Evolutionary conservation across 2,797 vertebrate species (phyloP).

Genomic region (Cichlasoma orientale): DNA sequence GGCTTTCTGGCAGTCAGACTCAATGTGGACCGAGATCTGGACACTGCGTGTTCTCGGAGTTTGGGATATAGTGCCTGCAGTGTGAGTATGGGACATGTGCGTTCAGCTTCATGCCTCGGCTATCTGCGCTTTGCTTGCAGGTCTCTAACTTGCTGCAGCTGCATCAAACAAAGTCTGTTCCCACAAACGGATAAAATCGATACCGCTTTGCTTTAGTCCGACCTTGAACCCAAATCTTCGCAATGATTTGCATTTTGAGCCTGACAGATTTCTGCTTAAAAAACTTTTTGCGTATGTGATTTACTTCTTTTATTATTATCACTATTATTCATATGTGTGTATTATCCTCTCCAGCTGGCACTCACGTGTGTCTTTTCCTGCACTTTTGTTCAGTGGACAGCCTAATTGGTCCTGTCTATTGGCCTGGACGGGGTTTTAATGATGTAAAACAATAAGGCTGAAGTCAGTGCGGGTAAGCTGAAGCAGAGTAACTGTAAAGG

Average conservation of each 20-base stretch:
- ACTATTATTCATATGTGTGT: neutral
- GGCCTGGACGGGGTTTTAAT: constrained; percentile 32
- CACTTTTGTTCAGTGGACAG: neutral
- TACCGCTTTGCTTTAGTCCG: constrained; percentile 59
- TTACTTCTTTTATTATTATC: neutral
- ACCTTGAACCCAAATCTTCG: constrained; percentile 55
- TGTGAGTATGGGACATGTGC: constrained; percentile 69
- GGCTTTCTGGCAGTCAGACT: constrained; percentile 23
- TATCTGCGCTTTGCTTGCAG: constrained; percentile 61
- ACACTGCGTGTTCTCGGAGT: constrained; percentile 8
- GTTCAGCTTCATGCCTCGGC: constrained; percentile 20
- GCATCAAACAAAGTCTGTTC: constrained; percentile 71
- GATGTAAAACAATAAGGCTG: constrained; percentile 68
- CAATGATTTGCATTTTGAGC: constrained; percentile 62
- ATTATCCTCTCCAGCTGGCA: neutral
- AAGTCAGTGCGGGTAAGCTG: constrained; percentile 61
- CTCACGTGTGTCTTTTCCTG: neutral
- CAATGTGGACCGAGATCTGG: constrained; percentile 4
- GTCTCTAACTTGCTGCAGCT: constrained; percentile 63
- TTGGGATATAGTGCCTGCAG: constrained; percentile 16
- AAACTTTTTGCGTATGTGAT: neutral
- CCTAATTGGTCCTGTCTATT: neutral
- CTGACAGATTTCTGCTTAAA: constrained; percentile 58
- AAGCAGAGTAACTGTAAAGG: constrained; percentile 69
- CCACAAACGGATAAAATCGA: constrained; percentile 57